Percentiles rank a stretch among this genome's conserved stretches.
These are phyloP conservation scores for Sebastes kiyomatsui DNA, from an alignment of 2,797 vertebrate genomes.

Conservation along the genomic window DNA sequence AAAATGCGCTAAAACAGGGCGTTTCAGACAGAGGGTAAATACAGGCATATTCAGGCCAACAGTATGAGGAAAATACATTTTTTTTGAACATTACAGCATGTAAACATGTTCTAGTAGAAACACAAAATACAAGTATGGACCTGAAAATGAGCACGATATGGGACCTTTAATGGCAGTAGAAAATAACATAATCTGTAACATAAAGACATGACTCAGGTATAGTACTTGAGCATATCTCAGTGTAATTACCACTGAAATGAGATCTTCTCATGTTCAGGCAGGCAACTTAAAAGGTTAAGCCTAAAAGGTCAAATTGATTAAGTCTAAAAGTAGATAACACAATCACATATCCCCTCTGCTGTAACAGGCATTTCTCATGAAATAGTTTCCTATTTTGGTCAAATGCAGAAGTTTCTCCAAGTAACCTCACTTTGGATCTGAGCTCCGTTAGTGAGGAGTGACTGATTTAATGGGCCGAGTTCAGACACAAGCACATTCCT, in stretches of 20 bases:
- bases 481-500: conserved; percentile 57
- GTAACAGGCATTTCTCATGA: conserved; percentile 31
- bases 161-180: not conserved
- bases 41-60: too few species aligned
- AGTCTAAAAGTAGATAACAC: conserved; percentile 12
- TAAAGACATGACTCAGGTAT: not conserved
- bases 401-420: conserved; percentile 43
- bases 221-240: not conserved
- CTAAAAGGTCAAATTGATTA: conserved; percentile 15
- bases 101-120: too few species aligned
- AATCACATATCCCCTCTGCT: conserved; percentile 6
- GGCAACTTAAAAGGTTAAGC: conserved; percentile 19
- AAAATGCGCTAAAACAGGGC: too few species aligned
- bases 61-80: too few species aligned
- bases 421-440: conserved; percentile 48
- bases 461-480: conserved; percentile 54
- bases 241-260: not conserved
- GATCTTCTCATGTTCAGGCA: not conserved
- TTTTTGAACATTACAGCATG: too few species aligned
- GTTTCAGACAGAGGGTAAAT: too few species aligned
- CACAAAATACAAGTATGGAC: too few species aligned
- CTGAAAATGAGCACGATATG: too few species aligned
- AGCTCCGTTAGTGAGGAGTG: conserved; percentile 48
- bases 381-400: conserved; percentile 69
- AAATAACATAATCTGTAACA: too few species aligned